Evolutionary conservation across 1,140 invertebrate genomes (phyloP).

Genomic region (Bemisia tabaci): DNA sequence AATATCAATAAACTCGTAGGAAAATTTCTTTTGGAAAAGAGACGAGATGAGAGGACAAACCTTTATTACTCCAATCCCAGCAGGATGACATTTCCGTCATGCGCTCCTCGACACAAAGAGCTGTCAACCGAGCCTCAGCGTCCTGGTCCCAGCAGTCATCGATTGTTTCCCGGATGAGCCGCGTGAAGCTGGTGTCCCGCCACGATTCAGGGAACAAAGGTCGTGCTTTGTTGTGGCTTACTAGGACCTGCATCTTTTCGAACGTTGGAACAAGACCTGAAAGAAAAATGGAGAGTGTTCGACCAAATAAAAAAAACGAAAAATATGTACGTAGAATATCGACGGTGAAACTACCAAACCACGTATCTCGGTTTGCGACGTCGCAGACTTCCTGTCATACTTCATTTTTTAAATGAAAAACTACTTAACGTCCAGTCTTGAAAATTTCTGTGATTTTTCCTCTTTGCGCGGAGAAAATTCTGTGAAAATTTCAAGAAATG

Average conservation of each 20-base stretch:
- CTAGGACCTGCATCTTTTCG: conserved; percentile 93
- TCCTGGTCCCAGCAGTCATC: conserved; percentile 98
- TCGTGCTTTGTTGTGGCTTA: conserved; percentile 80
- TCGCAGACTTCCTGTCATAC: too few species aligned
- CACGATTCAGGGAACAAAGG: conserved; percentile 71
- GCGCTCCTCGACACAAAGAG: conserved; percentile 88
- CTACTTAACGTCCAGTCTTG: too few species aligned
- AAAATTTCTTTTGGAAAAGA: too few species aligned
- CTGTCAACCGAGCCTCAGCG: conserved; percentile 85
- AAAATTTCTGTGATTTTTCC: too few species aligned
- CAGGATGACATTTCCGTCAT: conserved; percentile 38
- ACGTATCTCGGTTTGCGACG: too few species aligned
- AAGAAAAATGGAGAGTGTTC: conserved; percentile 12
- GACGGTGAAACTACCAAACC: too few species aligned
- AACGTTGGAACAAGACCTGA: conserved; percentile 65
- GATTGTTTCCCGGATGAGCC: conserved; percentile 75
- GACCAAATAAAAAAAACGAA: conserved; percentile 11
- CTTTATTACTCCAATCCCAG: not conserved
- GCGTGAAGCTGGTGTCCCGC: conserved; percentile 51
- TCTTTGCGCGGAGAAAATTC: too few species aligned
- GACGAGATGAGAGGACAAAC: too few species aligned
- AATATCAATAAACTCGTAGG: too few species aligned
- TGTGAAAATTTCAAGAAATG: too few species aligned
- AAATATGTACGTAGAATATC: conserved; percentile 1
- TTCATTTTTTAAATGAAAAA: too few species aligned